phyloP scores from a whole-genome alignment of 2,113 vertebrate species.

The Desmodus rotundus region DNA sequence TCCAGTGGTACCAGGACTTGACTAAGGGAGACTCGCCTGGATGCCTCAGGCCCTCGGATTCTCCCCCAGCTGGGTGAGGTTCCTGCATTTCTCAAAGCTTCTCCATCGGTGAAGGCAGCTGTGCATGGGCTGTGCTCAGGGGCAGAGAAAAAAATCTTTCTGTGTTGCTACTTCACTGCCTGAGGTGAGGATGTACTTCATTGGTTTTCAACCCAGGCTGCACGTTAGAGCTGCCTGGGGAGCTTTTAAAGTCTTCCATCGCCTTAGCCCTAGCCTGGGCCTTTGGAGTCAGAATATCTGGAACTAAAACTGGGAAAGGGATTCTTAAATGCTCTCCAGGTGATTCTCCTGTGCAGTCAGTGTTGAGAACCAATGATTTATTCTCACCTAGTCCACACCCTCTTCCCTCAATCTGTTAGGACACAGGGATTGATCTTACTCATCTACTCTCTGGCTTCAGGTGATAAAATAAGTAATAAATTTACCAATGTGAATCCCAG shows the following conservation, averaged over 20 bases:
- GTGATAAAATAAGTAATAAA: conserved; percentile 30
- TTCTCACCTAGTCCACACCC: not conserved
- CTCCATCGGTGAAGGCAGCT: not conserved
- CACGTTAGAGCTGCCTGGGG: not conserved
- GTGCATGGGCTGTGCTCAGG: not conserved
- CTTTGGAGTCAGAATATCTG: not conserved
- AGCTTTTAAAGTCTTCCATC: not conserved
- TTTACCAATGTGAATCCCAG: not conserved
- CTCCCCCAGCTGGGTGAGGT: not conserved
- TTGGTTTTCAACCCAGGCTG: not conserved
- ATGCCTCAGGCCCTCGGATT: not conserved
- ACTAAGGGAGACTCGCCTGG: not conserved
- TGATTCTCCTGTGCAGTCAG: not conserved
- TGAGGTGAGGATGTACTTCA: not conserved
- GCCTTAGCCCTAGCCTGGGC: not conserved
- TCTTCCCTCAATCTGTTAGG: conserved; percentile 28
- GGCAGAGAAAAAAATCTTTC: not conserved
- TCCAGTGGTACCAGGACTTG: not conserved
- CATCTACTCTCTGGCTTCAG: conserved; percentile 8
- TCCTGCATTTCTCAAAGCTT: not conserved
- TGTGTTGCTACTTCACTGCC: not conserved
- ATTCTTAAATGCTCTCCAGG: conserved; percentile 22
- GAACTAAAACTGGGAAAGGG: not conserved
- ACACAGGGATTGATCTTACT: not conserved
- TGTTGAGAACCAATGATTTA: not conserved